Evolutionary conservation across 2,888 invertebrate species (phyloP), one percentile per base, ranked within the genome.

Genomic region (Syrphus vitripennis): DNA sequence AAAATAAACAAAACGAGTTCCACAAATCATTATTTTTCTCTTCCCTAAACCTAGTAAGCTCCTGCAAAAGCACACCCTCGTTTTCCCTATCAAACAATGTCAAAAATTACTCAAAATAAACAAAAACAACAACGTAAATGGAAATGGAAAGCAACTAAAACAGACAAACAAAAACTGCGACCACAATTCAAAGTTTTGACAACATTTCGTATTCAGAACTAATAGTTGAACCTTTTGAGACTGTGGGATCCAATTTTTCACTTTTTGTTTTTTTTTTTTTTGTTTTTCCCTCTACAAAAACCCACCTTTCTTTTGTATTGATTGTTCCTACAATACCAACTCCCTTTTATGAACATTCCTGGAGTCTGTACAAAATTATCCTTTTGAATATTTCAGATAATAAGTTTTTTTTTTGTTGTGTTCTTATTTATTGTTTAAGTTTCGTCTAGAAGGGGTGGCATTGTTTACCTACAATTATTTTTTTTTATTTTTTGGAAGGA

Each of bases 161-260:
- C 14, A 63, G n/a, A n/a, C n/a, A n/a, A n/a, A 55, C 53, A 67
- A 45, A 59, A 61, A 74, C 59, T 53, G 31, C 37, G 16, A 74
- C 69, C 75, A 57, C 71, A 84, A 84, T 50, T 71, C 67, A 84
- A 80, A 84, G 65, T 84, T 80, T 59, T 61, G 65, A 72, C 77
- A 76, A 37, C 57, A 72, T 75, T 76, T 80, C 26, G 59, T 37
- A 83, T 83, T 79, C 70, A 65, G 7, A 74, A 50, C 69, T 59
- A 75, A 67, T 79, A 76, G 83, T 76, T 84, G 70, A 34, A 31
- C 80, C 57, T 50, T 55, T 59, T 24, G 31, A 50, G 67, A 65
- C 50, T 37, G 65, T 26, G n/a, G 50, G 37, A 34, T 63, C 14
- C 29, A 67, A 53, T 61, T 63, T 65, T 21, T 34, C 48, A 67